Evolutionary conservation across 2,797 vertebrate species (phyloP), one percentile per base, ranked within the genome.

Genomic region (Trematomus bernacchii): DNA sequence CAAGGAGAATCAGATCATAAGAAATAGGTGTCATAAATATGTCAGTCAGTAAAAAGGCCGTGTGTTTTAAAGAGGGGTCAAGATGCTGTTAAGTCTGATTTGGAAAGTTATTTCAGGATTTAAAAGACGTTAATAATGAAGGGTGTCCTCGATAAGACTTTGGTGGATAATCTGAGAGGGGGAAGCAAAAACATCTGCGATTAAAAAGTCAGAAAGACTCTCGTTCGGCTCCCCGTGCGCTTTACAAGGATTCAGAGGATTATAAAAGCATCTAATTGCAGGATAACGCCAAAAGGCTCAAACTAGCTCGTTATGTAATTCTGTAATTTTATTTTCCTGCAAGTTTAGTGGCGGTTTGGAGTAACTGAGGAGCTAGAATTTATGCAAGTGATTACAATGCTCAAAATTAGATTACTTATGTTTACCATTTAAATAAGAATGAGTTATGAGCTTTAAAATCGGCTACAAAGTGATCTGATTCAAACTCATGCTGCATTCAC

Each of bases 161-260:
- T 80, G 33, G 3, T 66, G 62, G 76, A 84, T 87, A 85, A 85
- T 85, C 77, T 65, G 43, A 66, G 60, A 76, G 64, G 76, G 66
- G 51, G 53, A 66, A 15, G 52, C 42, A 66, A 37, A 66, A 77
- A 68, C 51, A 83, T 85, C 21, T 54, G 60, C n/a, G 54, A 79
- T 83, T 82, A 77, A 72, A 57, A 88, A 68, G 70, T 78, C 59
- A 80, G 48, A 55, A 40, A 76, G 66, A 73, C 73, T 66, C 44
- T 73, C 53, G 23, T 37, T 44, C 60, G 46, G 61, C 44, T 82
- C 47, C 46, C 52, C 51, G 60, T 43, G 33, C 6, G 46, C 55
- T 65, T 84, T 50, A 67, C 66, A 79, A 52, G 76, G 66, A 85
- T 76, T 71, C 30, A 23, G 53, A 51, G 62, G 66, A 71, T 58